Evolutionary conservation across 2,113 vertebrate genomes (phyloP).

Genomic region (Lophotis ruficrista): DNA sequence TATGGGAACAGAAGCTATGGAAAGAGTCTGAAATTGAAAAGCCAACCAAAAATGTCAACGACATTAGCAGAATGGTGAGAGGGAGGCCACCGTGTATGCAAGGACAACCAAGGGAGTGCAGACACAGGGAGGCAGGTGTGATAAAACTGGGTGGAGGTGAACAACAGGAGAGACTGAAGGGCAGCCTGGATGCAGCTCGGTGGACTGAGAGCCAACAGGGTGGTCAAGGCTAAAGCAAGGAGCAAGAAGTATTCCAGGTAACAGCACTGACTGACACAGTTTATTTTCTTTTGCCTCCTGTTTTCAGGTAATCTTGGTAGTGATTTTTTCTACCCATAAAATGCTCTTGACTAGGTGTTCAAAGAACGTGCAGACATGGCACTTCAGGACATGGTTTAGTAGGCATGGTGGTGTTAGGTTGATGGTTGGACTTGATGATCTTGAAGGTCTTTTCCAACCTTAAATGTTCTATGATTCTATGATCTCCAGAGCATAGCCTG

Average conservation of each 20-base stretch:
- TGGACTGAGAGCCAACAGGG: background rate
- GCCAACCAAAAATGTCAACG: background rate
- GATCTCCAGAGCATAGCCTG: rapidly evolving
- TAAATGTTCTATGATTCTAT: too few relatives aligned
- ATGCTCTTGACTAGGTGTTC: background rate
- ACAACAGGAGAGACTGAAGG: background rate
- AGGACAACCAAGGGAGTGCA: background rate
- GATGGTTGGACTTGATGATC: too few relatives aligned
- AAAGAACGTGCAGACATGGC: too few relatives aligned
- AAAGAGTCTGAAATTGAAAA: background rate
- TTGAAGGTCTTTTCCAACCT: too few relatives aligned
- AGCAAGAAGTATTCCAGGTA: background rate
- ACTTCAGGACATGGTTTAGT: too few relatives aligned
- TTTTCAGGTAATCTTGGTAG: rapidly evolving
- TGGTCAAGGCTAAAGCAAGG: background rate
- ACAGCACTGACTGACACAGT: background rate
- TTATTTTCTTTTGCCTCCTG: background rate
- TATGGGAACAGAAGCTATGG: background rate
- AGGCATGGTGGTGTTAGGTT: too few relatives aligned
- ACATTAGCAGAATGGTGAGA: background rate
- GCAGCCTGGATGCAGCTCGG: background rate
- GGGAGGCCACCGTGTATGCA: background rate
- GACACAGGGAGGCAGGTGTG: background rate
- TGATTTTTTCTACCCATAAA: background rate
- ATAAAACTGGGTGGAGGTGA: background rate